Conservation (phyloP, 2,113 vertebrate genomes). For the Gnathonemus longibarbis region DNA sequence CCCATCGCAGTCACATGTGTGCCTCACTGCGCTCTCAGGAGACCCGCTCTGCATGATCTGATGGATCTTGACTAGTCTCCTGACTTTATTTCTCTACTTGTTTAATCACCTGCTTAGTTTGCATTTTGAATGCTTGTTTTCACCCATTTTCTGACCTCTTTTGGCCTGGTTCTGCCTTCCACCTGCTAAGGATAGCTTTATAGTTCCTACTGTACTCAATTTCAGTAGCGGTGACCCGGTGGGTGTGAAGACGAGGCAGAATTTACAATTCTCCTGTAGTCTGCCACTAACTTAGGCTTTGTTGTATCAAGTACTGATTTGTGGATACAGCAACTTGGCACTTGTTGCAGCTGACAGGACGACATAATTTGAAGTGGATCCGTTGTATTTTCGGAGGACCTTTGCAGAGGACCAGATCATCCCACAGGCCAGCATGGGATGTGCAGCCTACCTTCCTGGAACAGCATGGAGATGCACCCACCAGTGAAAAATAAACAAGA, state of each 20-base stretch:
- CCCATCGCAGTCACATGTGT: background rate
- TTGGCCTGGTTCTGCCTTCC: background rate
- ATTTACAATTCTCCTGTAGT: background rate
- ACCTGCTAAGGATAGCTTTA: background rate
- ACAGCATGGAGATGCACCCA: background rate
- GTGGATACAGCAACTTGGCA: background rate
- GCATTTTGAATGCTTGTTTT: background rate
- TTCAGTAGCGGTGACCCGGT: background rate
- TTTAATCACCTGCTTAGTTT: background rate
- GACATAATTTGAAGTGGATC: background rate
- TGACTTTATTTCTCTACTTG: background rate
- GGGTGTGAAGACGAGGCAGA: background rate
- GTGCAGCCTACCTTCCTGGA: background rate
- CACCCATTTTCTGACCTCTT: background rate
- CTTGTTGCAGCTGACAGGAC: background rate
- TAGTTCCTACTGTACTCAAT: background rate
- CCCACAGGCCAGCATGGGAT: background rate
- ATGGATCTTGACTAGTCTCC: background rate
- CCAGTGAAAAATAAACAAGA: background rate
- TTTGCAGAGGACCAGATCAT: background rate
- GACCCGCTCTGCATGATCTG: background rate
- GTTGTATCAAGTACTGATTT: background rate
- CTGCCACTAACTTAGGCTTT: background rate
- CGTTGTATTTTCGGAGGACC: background rate
- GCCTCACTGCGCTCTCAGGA: background rate